Base-by-base conservation (phyloP, 2,888 invertebrate species). In the Meteorus cinctellus region DNA sequence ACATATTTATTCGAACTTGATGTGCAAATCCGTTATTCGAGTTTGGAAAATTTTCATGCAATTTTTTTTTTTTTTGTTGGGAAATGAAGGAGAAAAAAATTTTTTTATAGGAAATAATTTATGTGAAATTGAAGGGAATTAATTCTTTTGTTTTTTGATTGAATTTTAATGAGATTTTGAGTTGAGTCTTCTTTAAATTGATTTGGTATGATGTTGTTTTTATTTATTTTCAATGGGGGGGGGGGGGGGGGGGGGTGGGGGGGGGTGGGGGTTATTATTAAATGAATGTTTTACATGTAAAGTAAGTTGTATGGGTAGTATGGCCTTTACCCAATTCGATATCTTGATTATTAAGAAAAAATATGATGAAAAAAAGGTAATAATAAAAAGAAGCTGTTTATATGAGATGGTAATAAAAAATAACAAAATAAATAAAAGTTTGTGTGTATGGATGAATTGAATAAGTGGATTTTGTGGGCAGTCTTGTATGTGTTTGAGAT, bases 21-120 rank as follows among this genome's bases (percentile, higher is more conserved):
- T 55, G 55, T 55, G 24, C 55, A 2, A 19, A 8, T 55, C 65
- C 65, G 65, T 65, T 65, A 65, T 65, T 65, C 65, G 65, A 10
- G 19, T 36, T 65, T 34, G n/a, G 36, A 34, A 65, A 63, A 65
- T 48, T 48, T 24, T 55, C 55, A 19, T 55, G 24, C 6, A 55
- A 12, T 0, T 19, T 8, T 55, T 55, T 55, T 55, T 24, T 1
- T 24, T 24, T 24, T 24, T 24, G 1, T 24, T 24, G 24, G 1
- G 24, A 24, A 24, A 24, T 24, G 24, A 48, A 55, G 5, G 19
- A 19, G 2, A 2, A 34, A 8, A 34, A 34, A 34, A 34, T 6
- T 1, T 34, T 34, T 6, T 34, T 34, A 34, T 34, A 34, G 0
- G 34, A 12, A 12, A 41, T 4, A 4, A 12, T 8, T 12, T 2